Evolutionary conservation across 2,888 invertebrate genomes (phyloP).

Genomic region (Xylophagus ater): DNA sequence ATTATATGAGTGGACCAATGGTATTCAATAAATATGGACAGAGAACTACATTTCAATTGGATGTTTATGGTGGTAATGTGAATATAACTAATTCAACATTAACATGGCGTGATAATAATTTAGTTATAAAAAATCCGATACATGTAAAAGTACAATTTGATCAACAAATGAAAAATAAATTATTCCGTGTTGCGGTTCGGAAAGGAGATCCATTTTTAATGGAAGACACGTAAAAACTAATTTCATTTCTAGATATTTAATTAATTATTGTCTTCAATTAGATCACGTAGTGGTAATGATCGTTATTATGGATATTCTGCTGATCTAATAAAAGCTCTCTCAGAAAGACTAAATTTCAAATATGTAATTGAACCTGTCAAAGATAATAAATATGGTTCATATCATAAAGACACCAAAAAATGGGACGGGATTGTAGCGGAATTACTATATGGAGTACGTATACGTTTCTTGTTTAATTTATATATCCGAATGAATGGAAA

Average conservation of each 20-base stretch:
- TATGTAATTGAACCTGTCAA: conserved; percentile 22
- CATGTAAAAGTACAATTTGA: conserved; percentile 44
- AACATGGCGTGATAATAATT: conserved; percentile 41
- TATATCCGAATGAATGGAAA: not conserved
- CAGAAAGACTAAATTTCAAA: conserved; percentile 28
- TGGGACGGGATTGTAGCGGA: conserved; percentile 22
- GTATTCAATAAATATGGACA: conserved; percentile 47
- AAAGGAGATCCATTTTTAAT: conserved; percentile 12
- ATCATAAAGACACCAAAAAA: conserved; percentile 16
- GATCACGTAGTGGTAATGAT: conserved; percentile 39
- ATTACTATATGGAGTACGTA: conserved; percentile 19
- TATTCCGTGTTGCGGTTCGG: conserved; percentile 9
- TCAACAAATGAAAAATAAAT: conserved; percentile 32
- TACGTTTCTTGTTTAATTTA: not conserved
- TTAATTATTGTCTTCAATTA: conserved; percentile 13
- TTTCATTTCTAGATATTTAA: not conserved
- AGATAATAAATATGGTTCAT: conserved; percentile 18
- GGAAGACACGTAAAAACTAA: not conserved
- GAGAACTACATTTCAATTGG: conserved; percentile 52
- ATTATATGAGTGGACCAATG: too few relatives aligned
- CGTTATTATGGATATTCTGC: conserved; percentile 43
- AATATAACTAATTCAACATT: conserved; percentile 44
- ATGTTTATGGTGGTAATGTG: conserved; percentile 58
- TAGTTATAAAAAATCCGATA: conserved; percentile 28
- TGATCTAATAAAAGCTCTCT: conserved; percentile 42